Evolutionary conservation across 2,888 invertebrate species (phyloP), one percentile per base, ranked within the genome.

Genomic region (Drosophila dives): DNA sequence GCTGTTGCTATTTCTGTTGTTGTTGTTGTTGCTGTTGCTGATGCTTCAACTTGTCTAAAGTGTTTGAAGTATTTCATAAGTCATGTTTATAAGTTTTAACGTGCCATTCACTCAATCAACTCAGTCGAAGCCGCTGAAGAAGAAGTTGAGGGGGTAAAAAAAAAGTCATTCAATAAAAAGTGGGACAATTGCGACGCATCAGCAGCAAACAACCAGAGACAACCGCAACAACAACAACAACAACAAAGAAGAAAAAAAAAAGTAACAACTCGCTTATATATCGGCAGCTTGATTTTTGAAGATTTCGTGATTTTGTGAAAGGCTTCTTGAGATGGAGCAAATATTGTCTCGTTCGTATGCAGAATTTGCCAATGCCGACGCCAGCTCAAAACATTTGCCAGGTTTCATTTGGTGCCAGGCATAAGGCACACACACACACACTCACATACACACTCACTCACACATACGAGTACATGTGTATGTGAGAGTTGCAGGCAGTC

Each of bases 91-190:
- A 75, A 81, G 83, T 88, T 85, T 88, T 86, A 86, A 85, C 86
- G 83, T 80, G 86, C 89, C 86, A 90, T 86, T 86, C 86, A 86
- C 86, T 86, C 88, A 90, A 86, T 86, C 89, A 90, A 73, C 58
- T 29, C 69, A 65, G 70, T 73, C 74, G 36, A 40, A 59, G 67
- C 26, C 29, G 67, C 64, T 55, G 45, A 59, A 45, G 54, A 64
- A 56, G 49, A 55, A 49, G 50, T 38, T 26, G 11, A 29, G 20
- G 45, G 64, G 29, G 0, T 29, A 29, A 61, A 71, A 69, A 86
- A 89, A 62, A 89, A 86, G 88, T 85, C 90, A 89, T 89, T 86
- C 85, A 86, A 86, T 86, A 86, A 86, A 86, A 86, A 89, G 90
- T 86, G 85, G 85, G 90, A 89, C 85, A 87, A 85, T 86, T 86